Evolutionary conservation across 2,888 invertebrate genomes (phyloP).

Genomic region (Sarcophaga caerulescens): DNA sequence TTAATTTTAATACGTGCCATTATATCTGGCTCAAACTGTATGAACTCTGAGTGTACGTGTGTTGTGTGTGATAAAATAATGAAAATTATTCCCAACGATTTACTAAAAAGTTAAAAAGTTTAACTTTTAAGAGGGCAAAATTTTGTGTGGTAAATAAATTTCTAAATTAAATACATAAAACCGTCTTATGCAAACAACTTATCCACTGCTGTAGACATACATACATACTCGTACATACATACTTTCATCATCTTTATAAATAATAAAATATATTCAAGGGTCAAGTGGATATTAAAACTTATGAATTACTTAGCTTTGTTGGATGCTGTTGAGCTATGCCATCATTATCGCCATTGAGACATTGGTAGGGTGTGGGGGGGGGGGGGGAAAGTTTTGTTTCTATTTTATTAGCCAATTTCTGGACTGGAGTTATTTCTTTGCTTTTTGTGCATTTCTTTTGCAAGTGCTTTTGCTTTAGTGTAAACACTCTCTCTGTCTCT

Average conservation of each 20-base stretch:
- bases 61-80: constrained; percentile 31
- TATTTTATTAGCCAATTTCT: constrained; percentile 52
- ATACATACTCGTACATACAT: background rate
- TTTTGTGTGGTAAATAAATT: constrained; percentile 60
- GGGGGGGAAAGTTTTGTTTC: constrained; percentile 41
- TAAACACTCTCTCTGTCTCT: constrained; percentile 46
- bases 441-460: constrained; percentile 27
- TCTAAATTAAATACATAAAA: constrained; percentile 63
- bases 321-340: constrained; percentile 12
- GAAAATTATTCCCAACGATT: constrained; percentile 60
- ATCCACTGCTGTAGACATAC: background rate
- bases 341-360: background rate
- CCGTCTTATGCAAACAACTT: constrained; percentile 28
- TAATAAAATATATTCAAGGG: constrained; percentile 42
- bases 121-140: constrained; percentile 36
- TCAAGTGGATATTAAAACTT: constrained; percentile 56
- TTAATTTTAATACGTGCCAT: background rate
- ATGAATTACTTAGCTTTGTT: constrained; percentile 44
- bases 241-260: background rate
- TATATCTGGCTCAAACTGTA: constrained; percentile 15
- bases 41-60: background rate
- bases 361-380: constrained; percentile 38
- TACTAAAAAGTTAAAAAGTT: constrained; percentile 56
- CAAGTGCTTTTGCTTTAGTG: constrained; percentile 21
- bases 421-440: background rate